Evolutionary conservation across 2,797 vertebrate species (phyloP), one percentile per base, ranked within the genome.

Genomic region (Malurus leucopterus): DNA sequence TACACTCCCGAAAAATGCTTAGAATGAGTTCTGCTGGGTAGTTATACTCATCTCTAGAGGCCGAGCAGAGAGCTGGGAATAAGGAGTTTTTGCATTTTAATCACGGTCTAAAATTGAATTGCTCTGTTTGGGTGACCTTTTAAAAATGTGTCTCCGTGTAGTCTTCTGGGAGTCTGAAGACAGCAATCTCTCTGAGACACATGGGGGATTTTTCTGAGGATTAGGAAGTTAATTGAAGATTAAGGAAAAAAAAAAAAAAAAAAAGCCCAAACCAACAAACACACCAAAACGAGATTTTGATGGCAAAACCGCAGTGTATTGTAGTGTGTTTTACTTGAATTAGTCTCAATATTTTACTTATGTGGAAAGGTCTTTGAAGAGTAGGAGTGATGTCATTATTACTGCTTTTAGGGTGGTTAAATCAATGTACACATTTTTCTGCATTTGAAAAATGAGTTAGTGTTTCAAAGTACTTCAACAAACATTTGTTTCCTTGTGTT

Each of bases 401-500:
- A 49, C 55, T 69, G 34, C 13, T 47, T 74, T 90, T 84, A 70
- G 19, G 17, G 21, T 69, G 10, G 8, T 69, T 73, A 76, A 68
- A 81, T 65, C 13, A n/a, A 34, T 4, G 13, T 29, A 18, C 32
- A 34, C 10, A 5, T 65, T 81, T 76, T 78, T 78, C 57, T 69
- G 29, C n/a, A 32, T 86, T 64, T 71, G 63, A 71, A 83, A 88
- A 91, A 83, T 0, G 13, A 63, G 13, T 43, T 47, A 29, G 11
- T 36, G 20, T 38, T 69, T 73, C 47, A 41, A 90, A 89, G 11
- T 36, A 12, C n/a, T 86, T 84, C 18, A 62, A 51, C 38, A 91
- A 71, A 26, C 71, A 17, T 54, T 91, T 81, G 23, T 75, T 84
- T 67, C 68, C 54, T 94, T 58, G 3, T 84, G 17, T 96, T 96